A percentile compares a stretch with the other conserved stretches of the same genome.
These are phyloP conservation scores for Camelus bactrianus DNA, from an alignment of 2,113 vertebrate species.

Conservation along the genomic window DNA sequence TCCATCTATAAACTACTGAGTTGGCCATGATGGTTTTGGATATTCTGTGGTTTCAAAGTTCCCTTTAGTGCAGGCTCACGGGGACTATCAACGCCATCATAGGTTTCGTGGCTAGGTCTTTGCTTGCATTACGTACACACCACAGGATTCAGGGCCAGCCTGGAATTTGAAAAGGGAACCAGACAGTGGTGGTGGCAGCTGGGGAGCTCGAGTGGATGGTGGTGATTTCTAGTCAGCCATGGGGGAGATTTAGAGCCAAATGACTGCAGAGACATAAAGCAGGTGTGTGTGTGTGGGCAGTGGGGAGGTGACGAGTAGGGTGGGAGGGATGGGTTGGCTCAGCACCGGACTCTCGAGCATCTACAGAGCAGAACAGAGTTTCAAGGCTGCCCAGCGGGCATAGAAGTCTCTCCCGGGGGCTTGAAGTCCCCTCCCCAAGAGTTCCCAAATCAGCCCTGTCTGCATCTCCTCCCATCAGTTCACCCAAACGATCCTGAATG, in stretches of 20 bases:
- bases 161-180: conserved; percentile 50
- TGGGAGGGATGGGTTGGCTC: neutral
- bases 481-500: neutral
- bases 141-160: neutral
- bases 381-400: neutral
- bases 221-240: conserved; percentile 18
- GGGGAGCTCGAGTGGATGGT: neutral
- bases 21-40: neutral
- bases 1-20: neutral
- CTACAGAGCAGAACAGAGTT: neutral
- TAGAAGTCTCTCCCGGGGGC: neutral
- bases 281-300: neutral
- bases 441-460: neutral
- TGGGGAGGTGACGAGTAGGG: no score
- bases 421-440: neutral
- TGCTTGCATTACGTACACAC: neutral
- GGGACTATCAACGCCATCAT: neutral
- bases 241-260: conserved; percentile 58
- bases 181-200: conserved; percentile 16
- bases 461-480: neutral
- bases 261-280: conserved; percentile 44
- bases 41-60: neutral
- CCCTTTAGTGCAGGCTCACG: neutral
- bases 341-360: neutral
- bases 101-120: neutral